Conservation (phyloP, 2,113 vertebrate genomes). For the Labrus mixtus region DNA sequence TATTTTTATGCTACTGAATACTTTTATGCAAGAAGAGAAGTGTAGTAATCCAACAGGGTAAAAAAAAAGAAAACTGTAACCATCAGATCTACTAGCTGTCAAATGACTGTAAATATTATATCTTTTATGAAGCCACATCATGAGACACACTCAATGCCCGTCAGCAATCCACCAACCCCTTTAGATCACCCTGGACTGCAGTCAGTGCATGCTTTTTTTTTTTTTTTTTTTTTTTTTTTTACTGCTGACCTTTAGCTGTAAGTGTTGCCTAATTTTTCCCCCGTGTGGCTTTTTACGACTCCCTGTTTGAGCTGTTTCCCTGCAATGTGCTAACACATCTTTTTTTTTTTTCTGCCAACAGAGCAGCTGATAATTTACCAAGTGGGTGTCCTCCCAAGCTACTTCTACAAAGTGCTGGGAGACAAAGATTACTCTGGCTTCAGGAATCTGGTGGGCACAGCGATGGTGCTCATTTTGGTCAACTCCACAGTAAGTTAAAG, state of each 20-base stretch:
- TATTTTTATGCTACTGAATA: background rate
- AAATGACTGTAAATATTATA: background rate
- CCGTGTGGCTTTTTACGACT: conserved; percentile 3
- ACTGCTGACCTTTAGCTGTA: conserved; percentile 30
- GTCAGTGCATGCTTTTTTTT: background rate
- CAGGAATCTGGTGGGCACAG: conserved; percentile 82
- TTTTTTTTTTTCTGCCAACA: conserved; percentile 63
- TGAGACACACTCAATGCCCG: background rate
- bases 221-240: conserved; percentile 1
- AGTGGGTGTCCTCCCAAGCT: conserved; percentile 94
- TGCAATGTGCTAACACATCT: conserved; percentile 13
- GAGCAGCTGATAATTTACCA: conserved; percentile 97
- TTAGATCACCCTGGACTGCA: conserved; percentile 1
- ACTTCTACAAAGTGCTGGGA: conserved; percentile 91
- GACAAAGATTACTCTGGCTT: conserved; percentile 88
- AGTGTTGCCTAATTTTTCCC: background rate
- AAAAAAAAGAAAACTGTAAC: background rate
- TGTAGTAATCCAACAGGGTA: background rate
- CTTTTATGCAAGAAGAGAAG: background rate
- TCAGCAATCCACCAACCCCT: background rate
- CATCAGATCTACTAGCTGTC: background rate
- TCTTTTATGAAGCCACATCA: background rate
- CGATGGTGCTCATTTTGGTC: conserved; percentile 87
- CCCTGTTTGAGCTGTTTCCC: background rate
- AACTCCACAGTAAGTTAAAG: conserved; percentile 89